Base-by-base conservation (phyloP, 1,140 invertebrate genomes). In the Drosophila kikkawai region DNA sequence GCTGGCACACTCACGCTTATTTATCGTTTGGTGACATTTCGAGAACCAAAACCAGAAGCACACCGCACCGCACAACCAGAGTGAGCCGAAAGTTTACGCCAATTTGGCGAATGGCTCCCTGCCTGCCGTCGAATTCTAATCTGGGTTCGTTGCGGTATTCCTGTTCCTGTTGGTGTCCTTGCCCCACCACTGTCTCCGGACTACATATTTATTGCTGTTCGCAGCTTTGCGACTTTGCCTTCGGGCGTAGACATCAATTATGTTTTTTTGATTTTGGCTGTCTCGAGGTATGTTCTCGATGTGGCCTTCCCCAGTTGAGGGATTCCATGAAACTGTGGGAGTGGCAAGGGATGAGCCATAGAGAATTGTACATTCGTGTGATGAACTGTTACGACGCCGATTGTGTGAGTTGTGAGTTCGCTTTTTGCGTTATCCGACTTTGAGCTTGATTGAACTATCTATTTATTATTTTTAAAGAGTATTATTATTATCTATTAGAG, bases 11-110 rank as follows among this genome's bases (percentile, higher is more conserved):
- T 50, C 58, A 47, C 65, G 55, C 61, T 88, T 88, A 81, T 88
- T 88, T 88, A 88, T 88, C 84, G 78, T 63, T 79, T 48, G 82
- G 84, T 79, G 74, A 88, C 84, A 88, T 81, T 88, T 88, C 70
- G 53, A 34, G 50, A 68, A 39, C 34, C 80, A 22, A 57, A 71
- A 65, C 76, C 81, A 45, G 51, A 58, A 53, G 67, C 56, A 32
- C 58, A 70, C 34, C 58, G 44, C 36, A 36, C 59, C 37, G 37
- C 36, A 42, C 36, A 42, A 68, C 66, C 58, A 47, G 36, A 68
- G 66, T 50, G 58, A 64, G 41, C 57, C 65, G 57, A 76, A 79
- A 79, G 51, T 81, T 87, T 67, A 69, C 69, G 78, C 80, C 84
- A 88, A 88, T 88, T 83, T 88, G 79, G 64, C 68, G 47, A 76